phyloP scores from a whole-genome alignment of 2,888 invertebrate genomes.

The Gisinianus flammeolus region DNA sequence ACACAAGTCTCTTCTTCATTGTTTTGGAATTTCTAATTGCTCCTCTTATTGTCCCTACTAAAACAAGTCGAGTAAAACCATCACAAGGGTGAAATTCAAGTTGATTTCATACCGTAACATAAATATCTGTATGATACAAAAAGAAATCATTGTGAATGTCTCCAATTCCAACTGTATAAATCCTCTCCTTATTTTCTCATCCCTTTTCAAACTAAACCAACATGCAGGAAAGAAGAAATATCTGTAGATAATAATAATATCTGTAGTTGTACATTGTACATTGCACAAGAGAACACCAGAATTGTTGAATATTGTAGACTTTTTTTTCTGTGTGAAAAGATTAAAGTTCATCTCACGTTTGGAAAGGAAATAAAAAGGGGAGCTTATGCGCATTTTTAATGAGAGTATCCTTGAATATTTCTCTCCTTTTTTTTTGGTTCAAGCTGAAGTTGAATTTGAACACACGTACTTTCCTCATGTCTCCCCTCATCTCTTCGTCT shows the following conservation, averaged over 20 bases:
- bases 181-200: neutral
- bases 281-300: neutral
- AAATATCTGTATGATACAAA: neutral
- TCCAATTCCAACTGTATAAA: too few relatives aligned
- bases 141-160: neutral
- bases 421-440: too few relatives aligned
- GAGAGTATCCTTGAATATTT: neutral
- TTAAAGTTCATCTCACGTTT: neutral
- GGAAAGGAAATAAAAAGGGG: neutral
- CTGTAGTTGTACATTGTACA: neutral
- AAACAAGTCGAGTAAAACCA: neutral
- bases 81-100: too few relatives aligned
- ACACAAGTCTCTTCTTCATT: too few relatives aligned
- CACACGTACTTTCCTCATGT: neutral
- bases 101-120: neutral
- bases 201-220: neutral
- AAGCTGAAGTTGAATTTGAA: neutral
- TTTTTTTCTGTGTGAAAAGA: neutral
- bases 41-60: neutral
- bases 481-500: neutral
- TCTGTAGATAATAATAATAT: too few relatives aligned
- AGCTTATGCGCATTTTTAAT: slow-evolving; percentile 13
- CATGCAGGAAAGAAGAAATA: too few relatives aligned
- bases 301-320: neutral
- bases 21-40: too few relatives aligned